Percentiles rank a stretch among this genome's conserved stretches.
Evolutionary conservation across 2,113 vertebrate species (phyloP).

Genomic region (Zapornia atra): DNA sequence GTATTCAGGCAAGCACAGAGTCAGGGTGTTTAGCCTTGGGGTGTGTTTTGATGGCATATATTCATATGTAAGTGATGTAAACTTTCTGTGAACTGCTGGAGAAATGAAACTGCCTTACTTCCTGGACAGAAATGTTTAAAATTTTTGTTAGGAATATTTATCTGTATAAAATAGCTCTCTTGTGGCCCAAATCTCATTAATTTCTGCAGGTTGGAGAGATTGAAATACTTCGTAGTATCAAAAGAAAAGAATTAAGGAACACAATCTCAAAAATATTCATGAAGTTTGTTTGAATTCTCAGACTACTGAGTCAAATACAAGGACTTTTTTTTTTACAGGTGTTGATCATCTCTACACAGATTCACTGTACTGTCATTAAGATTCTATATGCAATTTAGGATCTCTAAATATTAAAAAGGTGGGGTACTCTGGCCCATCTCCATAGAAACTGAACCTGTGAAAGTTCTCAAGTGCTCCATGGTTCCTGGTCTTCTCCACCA

Average conservation of each 20-base stretch:
- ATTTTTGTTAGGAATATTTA: neutral
- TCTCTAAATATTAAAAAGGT: neutral
- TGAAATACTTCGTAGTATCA: neutral
- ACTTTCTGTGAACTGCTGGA: neutral
- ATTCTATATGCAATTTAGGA: neutral
- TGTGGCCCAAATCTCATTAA: neutral
- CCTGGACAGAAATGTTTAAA: neutral
- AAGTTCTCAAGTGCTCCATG: neutral
- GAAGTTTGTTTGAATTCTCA: neutral
- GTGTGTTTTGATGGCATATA: neutral
- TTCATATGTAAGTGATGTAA: neutral
- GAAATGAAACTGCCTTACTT: neutral
- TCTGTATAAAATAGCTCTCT: neutral
- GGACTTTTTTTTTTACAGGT: neutral
- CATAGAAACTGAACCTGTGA: fast-evolving
- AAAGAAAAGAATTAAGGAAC: neutral
- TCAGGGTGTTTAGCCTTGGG: neutral
- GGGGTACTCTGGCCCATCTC: neutral
- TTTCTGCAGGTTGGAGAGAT: neutral
- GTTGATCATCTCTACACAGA: neutral
- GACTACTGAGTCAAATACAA: neutral
- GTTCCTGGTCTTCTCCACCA: neutral
- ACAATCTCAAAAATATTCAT: neutral
- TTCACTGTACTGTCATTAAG: neutral
- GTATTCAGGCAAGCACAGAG: neutral